Evolutionary conservation across 2,797 vertebrate species (phyloP), one percentile per base, ranked within the genome.

Genomic region (Florisuga fusca): DNA sequence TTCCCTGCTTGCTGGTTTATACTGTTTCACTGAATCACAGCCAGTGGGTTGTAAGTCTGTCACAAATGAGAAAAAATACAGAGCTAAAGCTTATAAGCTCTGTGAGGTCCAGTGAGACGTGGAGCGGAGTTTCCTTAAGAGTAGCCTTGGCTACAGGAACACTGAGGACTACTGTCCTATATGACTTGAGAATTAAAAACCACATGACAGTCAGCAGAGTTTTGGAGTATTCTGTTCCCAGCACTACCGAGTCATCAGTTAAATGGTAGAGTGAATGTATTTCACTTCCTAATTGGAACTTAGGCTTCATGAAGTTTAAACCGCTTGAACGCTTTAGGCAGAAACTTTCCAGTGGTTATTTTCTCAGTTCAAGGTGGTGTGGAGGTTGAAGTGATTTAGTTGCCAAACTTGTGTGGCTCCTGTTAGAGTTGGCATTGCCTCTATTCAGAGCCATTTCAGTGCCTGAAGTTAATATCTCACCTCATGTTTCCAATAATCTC

Each of bases 401-500:
- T 90, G 89, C 82, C 92, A 93, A 78, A 92, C 54, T 57, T 53
- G 10, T 84, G 85, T 73, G 75, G 68, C 69, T 95, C 62, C 72
- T 68, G 55, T 76, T 87, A 73, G 89, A 93, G 92, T 89, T 67
- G 83, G 11, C 36, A 25, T 63, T 85, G 50, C 64, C 66, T 84
- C 86, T 89, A 69, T 78, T 95, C 22, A 59, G 90, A 92, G 72
- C 54, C 46, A 54, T 89, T 95, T 83, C 72, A 75, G 6, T 90
- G 75, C 74, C 83, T 86, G 64, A 91, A 94, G 62, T 92, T 95
- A 93, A 61, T 85, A 66, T 87, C 90, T 91, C 61, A 87, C 92
- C 75, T 90, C 81, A 20, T 61, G 64, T 87, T 94, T 95, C 87
- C 50, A 87, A 75, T 94, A 77, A 93, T 94, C 90, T 92, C 81